A percentile compares a stretch with the other conserved stretches of the same genome.
Evolutionary conservation across 64 coral and sea anemone species (phyloP).

Genomic region (Pocillopora damicornis): DNA sequence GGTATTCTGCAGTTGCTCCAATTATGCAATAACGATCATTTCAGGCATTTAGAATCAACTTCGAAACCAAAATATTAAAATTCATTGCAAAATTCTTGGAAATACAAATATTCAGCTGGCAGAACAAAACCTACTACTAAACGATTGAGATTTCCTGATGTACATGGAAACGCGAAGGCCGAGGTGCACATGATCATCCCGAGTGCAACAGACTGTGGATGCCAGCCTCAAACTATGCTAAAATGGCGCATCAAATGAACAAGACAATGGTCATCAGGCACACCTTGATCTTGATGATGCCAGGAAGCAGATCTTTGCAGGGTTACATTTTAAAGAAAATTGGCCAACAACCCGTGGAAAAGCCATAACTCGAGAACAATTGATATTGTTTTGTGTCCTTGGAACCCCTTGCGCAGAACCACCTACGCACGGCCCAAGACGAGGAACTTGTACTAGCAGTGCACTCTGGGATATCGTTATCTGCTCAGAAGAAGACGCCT

Average conservation of each 20-base stretch:
- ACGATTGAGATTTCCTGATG: too few species aligned
- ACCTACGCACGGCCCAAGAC: background rate
- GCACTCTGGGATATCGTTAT: conserved; percentile 24
- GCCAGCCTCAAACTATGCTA: background rate
- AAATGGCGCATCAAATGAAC: background rate
- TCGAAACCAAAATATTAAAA: too few species aligned
- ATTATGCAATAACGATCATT: too few species aligned
- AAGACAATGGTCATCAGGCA: background rate
- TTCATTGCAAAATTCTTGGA: too few species aligned
- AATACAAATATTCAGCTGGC: too few species aligned
- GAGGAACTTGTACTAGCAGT: background rate
- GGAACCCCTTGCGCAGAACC: background rate
- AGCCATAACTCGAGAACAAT: background rate
- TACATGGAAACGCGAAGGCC: too few species aligned
- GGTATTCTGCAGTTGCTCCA: too few species aligned
- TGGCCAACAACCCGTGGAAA: background rate
- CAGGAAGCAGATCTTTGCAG: background rate
- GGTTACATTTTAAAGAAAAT: conserved; percentile 20
- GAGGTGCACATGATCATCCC: background rate
- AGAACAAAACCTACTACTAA: too few species aligned
- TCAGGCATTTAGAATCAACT: too few species aligned
- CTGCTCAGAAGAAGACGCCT: conserved; percentile 18
- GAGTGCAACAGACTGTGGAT: background rate
- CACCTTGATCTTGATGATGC: conserved; percentile 29
- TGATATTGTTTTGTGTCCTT: background rate